Evolutionary conservation across 2,797 vertebrate species (phyloP).

Genomic region (Hydrocynus forskahlii): DNA sequence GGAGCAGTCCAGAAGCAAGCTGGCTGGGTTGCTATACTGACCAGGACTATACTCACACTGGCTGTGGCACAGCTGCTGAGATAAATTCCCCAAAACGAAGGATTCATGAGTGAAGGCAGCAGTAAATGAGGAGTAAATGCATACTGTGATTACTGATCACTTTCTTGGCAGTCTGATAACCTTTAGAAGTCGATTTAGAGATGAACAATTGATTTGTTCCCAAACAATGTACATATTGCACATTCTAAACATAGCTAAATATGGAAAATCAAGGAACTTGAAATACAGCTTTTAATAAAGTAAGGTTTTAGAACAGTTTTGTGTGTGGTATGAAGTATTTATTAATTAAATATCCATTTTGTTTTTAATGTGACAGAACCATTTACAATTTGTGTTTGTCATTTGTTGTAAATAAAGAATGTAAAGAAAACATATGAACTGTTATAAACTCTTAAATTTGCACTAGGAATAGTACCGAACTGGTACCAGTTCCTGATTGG

Average conservation of each 20-base stretch:
- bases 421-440: too few relatives aligned
- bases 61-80: slow-evolving; percentile 59
- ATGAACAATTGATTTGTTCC: not conserved
- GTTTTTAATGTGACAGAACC: not conserved
- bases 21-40: slow-evolving; percentile 36
- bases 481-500: too few relatives aligned
- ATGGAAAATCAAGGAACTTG: not conserved
- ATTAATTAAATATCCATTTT: not conserved
- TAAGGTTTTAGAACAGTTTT: not conserved
- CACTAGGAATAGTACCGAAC: too few relatives aligned
- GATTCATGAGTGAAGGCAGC: slow-evolving; percentile 2
- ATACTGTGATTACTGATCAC: not conserved
- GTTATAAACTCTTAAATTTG: too few relatives aligned
- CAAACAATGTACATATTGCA: not conserved
- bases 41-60: slow-evolving; percentile 57
- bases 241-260: not conserved
- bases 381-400: not conserved
- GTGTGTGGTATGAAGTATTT: slow-evolving; percentile 12
- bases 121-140: slow-evolving; percentile 2
- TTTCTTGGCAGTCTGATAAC: not conserved
- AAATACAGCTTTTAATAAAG: not conserved
- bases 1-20: slow-evolving; percentile 55
- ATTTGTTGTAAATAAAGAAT: slow-evolving; percentile 37
- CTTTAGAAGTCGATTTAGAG: not conserved
- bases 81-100: slow-evolving; percentile 48